Base-by-base conservation (phyloP, 2,113 vertebrate species). In the Chroicocephalus ridibundus region DNA sequence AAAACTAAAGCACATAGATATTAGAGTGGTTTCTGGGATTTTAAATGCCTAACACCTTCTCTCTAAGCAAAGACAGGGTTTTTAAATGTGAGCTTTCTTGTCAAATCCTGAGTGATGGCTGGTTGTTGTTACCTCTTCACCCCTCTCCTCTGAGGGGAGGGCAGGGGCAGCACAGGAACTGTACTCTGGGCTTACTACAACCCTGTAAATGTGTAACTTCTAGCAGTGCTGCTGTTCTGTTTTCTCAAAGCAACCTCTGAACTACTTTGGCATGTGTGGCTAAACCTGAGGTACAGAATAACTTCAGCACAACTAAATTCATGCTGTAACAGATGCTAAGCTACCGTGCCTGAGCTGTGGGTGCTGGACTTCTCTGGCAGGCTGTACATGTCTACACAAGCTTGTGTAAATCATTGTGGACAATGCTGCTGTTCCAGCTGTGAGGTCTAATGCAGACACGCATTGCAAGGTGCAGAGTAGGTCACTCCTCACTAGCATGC, bases 211-310 rank as follows among this genome's bases (percentile, higher is more conserved):
- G 74, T 95, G 86, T 95, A 93, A 95, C 93, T 92, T 29, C 0
- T 17, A 93, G 94, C 66, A 74, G 49, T 21, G 5, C 31, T 54
- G 82, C 86, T 78, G 21, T 38, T 80, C 36, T 92, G 68, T 91
- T 92, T 93, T 91, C 69, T 81, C 77, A 96, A 26, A 75, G 86
- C 88, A 96, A 71, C 89, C 91, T 95, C 91, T 96, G 96, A 81
- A 82, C 94, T 91, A 64, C 15, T 82, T 68, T 75, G 93, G 91
- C 91, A n/a, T 66, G 3, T 55, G 2, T 26, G 26, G 81, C 70
- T 87, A 94, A 96, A 87, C 68, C 81, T 47, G 81, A 84, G 91
- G 38, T 89, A 94, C 89, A 94, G 72, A 94, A 3, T 96, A 96
- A 95, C 92, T 79, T 68, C 6, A 44, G 11, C 36, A 17, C n/a